Conservation (phyloP, 2,113 vertebrate species). For the Isurus oxyrinchus region DNA sequence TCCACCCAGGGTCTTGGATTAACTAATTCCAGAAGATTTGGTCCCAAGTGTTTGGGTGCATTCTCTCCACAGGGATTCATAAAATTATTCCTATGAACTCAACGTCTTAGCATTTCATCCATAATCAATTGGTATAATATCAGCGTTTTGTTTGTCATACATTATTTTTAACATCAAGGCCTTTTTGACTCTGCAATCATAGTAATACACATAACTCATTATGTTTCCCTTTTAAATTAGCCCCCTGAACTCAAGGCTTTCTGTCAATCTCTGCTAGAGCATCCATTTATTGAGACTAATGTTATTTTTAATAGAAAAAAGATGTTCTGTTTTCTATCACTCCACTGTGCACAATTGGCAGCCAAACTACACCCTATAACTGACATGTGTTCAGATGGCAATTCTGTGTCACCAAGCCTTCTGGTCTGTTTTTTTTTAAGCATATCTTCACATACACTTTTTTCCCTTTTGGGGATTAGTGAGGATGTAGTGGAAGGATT, state of each 20-base stretch:
- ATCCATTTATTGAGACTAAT: slow-evolving; percentile 4
- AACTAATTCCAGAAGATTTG: background rate
- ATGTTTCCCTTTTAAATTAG: background rate
- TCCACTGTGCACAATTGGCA: background rate
- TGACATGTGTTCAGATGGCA: background rate
- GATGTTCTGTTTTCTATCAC: background rate
- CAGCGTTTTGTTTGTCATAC: background rate
- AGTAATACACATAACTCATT: background rate
- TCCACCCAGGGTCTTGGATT: background rate
- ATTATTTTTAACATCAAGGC: background rate
- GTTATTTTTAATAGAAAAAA: background rate
- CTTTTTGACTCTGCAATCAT: background rate
- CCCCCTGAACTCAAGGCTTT: background rate
- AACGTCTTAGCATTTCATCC: background rate
- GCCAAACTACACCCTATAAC: background rate
- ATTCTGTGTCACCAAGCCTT: background rate
- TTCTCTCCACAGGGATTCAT: background rate
- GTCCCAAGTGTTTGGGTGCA: background rate
- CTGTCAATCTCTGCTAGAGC: background rate
- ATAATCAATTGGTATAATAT: background rate
- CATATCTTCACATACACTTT: too few species aligned
- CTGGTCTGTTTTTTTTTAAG: background rate
- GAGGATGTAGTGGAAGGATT: too few species aligned
- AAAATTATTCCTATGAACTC: background rate
- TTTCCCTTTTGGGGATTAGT: too few species aligned